Conservation (phyloP, 2,797 vertebrate species). For the Rhadinocentrus ornatus region DNA sequence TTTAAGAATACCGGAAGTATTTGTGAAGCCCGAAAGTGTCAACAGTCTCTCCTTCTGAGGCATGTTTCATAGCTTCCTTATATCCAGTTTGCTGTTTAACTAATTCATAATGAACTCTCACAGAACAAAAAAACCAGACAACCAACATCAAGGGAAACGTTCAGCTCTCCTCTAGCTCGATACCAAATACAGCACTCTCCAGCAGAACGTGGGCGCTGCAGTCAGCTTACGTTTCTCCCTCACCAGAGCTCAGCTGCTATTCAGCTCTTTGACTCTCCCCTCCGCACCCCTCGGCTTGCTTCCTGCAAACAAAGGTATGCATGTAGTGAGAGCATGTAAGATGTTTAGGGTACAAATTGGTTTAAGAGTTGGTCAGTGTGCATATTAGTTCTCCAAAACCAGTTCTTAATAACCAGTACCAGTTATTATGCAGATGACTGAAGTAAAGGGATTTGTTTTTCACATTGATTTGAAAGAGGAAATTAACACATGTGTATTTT, state of each 20-base stretch:
- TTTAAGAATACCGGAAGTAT: slow-evolving; percentile 73
- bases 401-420: slow-evolving; percentile 13
- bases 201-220: slow-evolving; percentile 71
- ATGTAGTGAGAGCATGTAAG: slow-evolving; percentile 38
- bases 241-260: slow-evolving; percentile 67
- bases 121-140: slow-evolving; percentile 80
- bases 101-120: slow-evolving; percentile 80
- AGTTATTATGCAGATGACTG: slow-evolving; percentile 2
- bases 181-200: slow-evolving; percentile 69
- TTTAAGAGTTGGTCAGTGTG: slow-evolving; percentile 70
- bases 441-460: slow-evolving; percentile 20
- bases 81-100: slow-evolving; percentile 79
- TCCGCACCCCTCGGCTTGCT: slow-evolving; percentile 52
- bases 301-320: slow-evolving; percentile 70
- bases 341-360: slow-evolving; percentile 58
- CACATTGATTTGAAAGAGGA: not conserved
- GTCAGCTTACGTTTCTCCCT: slow-evolving; percentile 62
- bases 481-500: not conserved
- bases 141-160: slow-evolving; percentile 78
- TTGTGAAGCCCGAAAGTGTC: slow-evolving; percentile 71
- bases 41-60: slow-evolving; percentile 75
- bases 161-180: slow-evolving; percentile 76
- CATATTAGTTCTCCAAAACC: slow-evolving; percentile 27
- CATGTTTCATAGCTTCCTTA: slow-evolving; percentile 76
- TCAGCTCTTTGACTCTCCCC: slow-evolving; percentile 65